phyloP scores from a whole-genome alignment of 2,797 vertebrate species.

The Myiothlypis chrysogaster region DNA sequence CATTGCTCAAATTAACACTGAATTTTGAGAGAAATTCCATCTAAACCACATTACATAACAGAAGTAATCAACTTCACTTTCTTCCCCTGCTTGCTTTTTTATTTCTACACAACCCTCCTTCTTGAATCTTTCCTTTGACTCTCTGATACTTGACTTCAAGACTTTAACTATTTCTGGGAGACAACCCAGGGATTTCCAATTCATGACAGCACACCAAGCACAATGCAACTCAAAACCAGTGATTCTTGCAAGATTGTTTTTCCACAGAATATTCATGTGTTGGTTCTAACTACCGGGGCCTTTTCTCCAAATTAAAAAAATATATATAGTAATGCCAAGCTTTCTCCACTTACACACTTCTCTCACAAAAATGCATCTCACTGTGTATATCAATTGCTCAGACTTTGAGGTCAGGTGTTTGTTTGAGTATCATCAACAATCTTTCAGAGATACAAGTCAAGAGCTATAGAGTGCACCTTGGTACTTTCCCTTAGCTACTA shows the following conservation, averaged over 20 bases:
- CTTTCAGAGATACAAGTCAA: background rate
- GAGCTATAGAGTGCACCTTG: background rate
- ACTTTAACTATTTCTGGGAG: background rate
- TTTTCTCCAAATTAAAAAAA: background rate
- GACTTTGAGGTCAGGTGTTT: background rate
- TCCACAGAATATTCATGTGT: background rate
- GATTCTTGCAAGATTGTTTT: background rate
- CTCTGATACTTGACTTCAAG: background rate
- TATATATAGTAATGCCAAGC: accelerated
- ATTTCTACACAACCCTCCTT: background rate
- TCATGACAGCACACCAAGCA: background rate
- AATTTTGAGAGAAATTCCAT: background rate
- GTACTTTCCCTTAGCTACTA: background rate
- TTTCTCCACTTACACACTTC: background rate
- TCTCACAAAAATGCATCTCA: background rate
- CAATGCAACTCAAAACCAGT: background rate
- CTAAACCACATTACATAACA: background rate
- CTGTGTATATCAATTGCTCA: background rate
- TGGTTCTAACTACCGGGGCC: background rate
- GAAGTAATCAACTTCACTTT: background rate
- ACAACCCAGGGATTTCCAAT: background rate
- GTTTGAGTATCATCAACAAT: background rate
- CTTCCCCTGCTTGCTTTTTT: background rate
- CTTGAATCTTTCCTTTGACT: background rate
- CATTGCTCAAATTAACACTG: background rate